phyloP scores from a whole-genome alignment of 2,797 vertebrate species.

The Sebastiscus tertius region DNA sequence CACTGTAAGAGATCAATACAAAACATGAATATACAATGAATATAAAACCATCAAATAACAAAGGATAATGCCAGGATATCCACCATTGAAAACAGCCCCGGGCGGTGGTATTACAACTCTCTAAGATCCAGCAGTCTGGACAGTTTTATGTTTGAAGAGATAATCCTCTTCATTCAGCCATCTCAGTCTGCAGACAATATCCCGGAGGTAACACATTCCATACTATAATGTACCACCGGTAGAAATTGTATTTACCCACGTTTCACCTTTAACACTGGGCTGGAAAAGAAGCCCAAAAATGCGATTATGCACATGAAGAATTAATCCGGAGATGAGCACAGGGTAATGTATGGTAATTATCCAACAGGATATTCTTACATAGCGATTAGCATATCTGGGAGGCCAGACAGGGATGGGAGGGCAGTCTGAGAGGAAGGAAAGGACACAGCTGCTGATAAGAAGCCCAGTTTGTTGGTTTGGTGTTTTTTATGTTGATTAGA shows the following conservation, averaged over 20 bases:
- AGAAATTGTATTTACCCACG: conserved; percentile 92
- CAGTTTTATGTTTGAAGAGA: conserved; percentile 63
- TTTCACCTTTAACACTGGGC: conserved; percentile 89
- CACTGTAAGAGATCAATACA: conserved; percentile 33
- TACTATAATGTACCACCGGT: conserved; percentile 89
- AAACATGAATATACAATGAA: conserved; percentile 31
- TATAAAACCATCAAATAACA: conserved; percentile 55
- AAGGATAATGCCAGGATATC: conserved; percentile 45
- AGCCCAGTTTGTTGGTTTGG: conserved; percentile 62
- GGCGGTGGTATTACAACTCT: conserved; percentile 59
- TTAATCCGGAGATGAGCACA: conserved; percentile 95
- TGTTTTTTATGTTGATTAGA: conserved; percentile 70
- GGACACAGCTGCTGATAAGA: conserved; percentile 83
- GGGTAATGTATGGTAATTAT: conserved; percentile 96
- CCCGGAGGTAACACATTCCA: conserved; percentile 83
- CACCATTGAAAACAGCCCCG: conserved; percentile 39
- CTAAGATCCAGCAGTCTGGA: conserved; percentile 60
- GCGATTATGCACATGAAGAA: conserved; percentile 97
- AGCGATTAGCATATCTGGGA: conserved; percentile 95
- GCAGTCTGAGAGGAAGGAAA: conserved; percentile 80
- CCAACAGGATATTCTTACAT: conserved; percentile 94
- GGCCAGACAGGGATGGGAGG: conserved; percentile 89
- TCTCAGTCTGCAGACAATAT: conserved; percentile 70
- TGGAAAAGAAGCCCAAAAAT: conserved; percentile 89
- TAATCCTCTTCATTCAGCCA: conserved; percentile 74